Evolutionary conservation across 2,797 vertebrate genomes (phyloP).

Genomic region (Rhinophrynus dorsalis): DNA sequence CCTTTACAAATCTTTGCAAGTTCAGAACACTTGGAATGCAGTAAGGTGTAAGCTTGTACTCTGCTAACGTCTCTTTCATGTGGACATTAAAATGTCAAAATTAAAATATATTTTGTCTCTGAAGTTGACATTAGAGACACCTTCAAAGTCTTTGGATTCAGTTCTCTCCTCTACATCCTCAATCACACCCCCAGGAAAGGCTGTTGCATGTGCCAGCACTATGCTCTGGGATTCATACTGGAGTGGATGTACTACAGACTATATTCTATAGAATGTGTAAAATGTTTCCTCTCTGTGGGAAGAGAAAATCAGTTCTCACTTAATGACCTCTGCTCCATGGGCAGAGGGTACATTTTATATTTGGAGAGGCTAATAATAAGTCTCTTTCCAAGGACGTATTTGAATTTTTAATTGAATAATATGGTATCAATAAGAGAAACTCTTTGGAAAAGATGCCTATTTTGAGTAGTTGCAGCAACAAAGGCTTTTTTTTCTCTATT

Average conservation of each 20-base stretch:
- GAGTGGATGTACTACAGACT: background rate
- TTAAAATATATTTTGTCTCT: conserved; percentile 20
- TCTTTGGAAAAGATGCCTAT: too few species aligned
- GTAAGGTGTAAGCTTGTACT: background rate
- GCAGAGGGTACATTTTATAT: too few species aligned
- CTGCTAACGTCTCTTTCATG: conserved; percentile 22
- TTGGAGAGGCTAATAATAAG: too few species aligned
- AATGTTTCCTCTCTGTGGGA: background rate
- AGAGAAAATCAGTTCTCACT: too few species aligned
- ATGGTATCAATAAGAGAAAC: too few species aligned
- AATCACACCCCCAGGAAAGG: conserved; percentile 1
- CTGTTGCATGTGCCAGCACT: background rate
- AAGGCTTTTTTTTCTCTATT: too few species aligned
- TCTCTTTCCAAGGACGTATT: too few species aligned
- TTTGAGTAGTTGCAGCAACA: too few species aligned
- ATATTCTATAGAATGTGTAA: background rate
- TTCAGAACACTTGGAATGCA: background rate
- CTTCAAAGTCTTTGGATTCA: conserved; percentile 2
- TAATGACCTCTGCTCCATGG: too few species aligned
- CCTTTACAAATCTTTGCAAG: background rate
- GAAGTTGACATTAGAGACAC: conserved; percentile 19
- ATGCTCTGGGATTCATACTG: background rate
- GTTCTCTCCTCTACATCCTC: background rate
- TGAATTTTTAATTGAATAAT: too few species aligned
- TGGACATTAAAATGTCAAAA: conserved; percentile 28